Evolutionary conservation across 2,888 invertebrate genomes (phyloP).

Genomic region (Metellina segmentata): DNA sequence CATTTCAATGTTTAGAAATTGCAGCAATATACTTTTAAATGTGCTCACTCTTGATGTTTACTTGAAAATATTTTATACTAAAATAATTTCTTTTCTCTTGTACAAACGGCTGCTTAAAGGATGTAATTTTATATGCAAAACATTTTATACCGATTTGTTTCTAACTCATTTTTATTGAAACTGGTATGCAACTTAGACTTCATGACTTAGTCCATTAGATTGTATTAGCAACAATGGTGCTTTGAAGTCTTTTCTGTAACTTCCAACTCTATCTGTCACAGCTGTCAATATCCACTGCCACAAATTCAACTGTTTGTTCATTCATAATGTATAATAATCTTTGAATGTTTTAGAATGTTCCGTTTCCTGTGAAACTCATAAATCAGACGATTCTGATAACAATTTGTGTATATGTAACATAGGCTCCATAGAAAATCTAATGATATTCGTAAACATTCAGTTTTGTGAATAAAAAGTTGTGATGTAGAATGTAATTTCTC

Average conservation of each 20-base stretch:
- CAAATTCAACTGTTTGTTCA: background rate
- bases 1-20: background rate
- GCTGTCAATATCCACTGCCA: constrained; percentile 22
- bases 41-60: background rate
- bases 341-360: background rate
- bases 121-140: background rate
- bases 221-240: constrained; percentile 35
- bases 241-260: constrained; percentile 43
- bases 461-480: background rate
- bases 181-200: background rate
- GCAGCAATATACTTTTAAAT: background rate
- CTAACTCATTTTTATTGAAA: background rate
- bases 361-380: background rate
- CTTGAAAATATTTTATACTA: background rate
- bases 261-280: constrained; percentile 29
- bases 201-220: background rate
- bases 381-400: background rate
- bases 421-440: background rate
- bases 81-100: background rate
- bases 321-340: background rate
- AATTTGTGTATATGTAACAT: background rate
- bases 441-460: background rate
- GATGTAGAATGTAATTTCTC: too few relatives aligned
- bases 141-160: background rate
- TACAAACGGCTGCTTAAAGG: background rate